A percentile compares a stretch with the other conserved stretches of the same genome.
Evolutionary conservation across 2,888 invertebrate species (phyloP).

Genomic region (Biston betularia): DNA sequence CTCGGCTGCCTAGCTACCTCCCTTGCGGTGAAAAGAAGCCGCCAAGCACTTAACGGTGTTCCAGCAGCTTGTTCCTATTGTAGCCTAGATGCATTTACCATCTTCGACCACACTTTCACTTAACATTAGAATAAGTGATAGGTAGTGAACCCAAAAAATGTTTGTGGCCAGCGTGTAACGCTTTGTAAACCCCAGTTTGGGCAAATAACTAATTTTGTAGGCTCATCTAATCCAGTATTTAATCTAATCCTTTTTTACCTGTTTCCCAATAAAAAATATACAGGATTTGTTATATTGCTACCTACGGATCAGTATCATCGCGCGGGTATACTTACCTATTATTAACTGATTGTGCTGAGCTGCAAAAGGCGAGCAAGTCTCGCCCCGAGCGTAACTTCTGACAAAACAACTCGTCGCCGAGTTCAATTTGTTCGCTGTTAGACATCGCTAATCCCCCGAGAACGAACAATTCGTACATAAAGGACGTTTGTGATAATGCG

Average conservation of each 20-base stretch:
- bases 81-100: no score
- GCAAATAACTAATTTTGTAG: not conserved
- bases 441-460: slow-evolving; percentile 65
- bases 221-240: not conserved
- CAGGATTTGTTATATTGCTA: slow-evolving; percentile 13
- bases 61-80: no score
- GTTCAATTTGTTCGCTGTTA: slow-evolving; percentile 79
- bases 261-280: slow-evolving; percentile 7
- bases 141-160: not conserved
- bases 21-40: no score
- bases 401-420: slow-evolving; percentile 60
- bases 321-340: slow-evolving; percentile 64
- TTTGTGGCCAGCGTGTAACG: not conserved
- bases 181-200: not conserved
- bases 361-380: slow-evolving; percentile 74
- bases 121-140: not conserved
- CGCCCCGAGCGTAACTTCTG: slow-evolving; percentile 71
- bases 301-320: slow-evolving; percentile 36
- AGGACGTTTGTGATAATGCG: slow-evolving; percentile 52
- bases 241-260: slow-evolving; percentile 12
- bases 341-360: slow-evolving; percentile 63
- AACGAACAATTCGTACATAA: slow-evolving; percentile 63
- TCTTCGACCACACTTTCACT: no score
- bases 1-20: no score
- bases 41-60: no score